These are phyloP conservation scores for Cerastis leucographa DNA, from an alignment of 2,888 invertebrate species.

Conservation along the genomic window DNA sequence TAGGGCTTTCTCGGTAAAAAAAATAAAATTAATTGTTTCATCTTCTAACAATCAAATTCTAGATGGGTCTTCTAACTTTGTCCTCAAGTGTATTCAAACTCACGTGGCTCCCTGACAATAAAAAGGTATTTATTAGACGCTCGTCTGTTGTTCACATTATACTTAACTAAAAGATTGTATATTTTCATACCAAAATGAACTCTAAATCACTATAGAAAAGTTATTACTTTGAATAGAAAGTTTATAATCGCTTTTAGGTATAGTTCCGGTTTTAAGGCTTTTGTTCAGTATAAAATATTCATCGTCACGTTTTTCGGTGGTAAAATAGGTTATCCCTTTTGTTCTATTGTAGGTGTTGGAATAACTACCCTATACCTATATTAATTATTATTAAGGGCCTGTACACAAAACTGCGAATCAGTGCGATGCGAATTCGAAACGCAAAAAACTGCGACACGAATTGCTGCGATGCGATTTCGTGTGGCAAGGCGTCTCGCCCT, in stretches of 20 bases:
- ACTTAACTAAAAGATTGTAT: background rate
- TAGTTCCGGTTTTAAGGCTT: slow-evolving; percentile 20
- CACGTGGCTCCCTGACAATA: slow-evolving; percentile 65
- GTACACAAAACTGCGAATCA: too few relatives aligned
- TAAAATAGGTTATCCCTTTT: slow-evolving; percentile 23
- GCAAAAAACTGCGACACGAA: too few relatives aligned
- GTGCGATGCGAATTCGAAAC: too few relatives aligned
- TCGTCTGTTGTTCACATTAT: slow-evolving; percentile 11
- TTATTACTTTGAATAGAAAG: slow-evolving; percentile 8
- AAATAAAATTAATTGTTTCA: background rate
- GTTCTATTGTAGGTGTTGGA: background rate
- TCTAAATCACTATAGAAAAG: slow-evolving; percentile 14
- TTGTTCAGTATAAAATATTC: slow-evolving; percentile 43
- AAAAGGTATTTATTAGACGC: slow-evolving; percentile 62
- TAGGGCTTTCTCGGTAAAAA: background rate
- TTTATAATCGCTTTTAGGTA: slow-evolving; percentile 42
- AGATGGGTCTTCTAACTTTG: slow-evolving; percentile 40
- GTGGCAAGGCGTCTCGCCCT: too few relatives aligned
- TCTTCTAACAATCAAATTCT: background rate
- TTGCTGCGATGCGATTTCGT: too few relatives aligned
- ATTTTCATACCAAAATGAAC: slow-evolving; percentile 22
- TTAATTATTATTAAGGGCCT: background rate
- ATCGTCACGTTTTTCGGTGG: slow-evolving; percentile 27
- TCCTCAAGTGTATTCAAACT: slow-evolving; percentile 63
- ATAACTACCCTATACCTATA: background rate